phyloP scores from a whole-genome alignment of 2,113 vertebrate genomes.

The Pavo muticus region DNA sequence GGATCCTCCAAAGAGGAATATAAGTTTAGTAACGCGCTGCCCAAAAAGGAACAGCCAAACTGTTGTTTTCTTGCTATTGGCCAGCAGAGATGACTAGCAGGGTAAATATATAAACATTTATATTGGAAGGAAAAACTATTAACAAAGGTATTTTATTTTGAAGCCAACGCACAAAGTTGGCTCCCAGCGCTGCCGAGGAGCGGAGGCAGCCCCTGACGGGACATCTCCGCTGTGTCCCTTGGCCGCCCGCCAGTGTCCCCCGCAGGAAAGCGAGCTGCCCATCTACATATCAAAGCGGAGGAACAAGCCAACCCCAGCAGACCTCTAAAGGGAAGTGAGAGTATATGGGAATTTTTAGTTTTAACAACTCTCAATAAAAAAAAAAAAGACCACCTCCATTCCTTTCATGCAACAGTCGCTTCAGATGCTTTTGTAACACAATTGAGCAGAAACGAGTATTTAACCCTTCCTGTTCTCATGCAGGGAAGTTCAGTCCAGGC shows the following conservation, averaged over 20 bases:
- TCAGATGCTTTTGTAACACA: neutral
- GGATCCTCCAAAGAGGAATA: neutral
- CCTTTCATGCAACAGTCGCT: neutral
- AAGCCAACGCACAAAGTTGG: slow-evolving; percentile 67
- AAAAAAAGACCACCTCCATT: neutral
- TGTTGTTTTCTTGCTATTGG: slow-evolving; percentile 65
- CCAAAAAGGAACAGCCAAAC: slow-evolving; percentile 40
- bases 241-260: slow-evolving; percentile 78
- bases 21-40: neutral
- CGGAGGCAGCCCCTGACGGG: slow-evolving; percentile 67
- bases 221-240: slow-evolving; percentile 80
- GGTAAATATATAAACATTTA: slow-evolving; percentile 80
- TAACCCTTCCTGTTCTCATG: slow-evolving; percentile 10
- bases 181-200: slow-evolving; percentile 50
- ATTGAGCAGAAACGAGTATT: slow-evolving; percentile 26
- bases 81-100: slow-evolving; percentile 59
- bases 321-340: slow-evolving; percentile 76
- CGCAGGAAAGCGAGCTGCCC: slow-evolving; percentile 80
- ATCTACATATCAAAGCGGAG: slow-evolving; percentile 88
- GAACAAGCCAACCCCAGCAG: slow-evolving; percentile 77
- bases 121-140: slow-evolving; percentile 73
- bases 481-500: neutral
- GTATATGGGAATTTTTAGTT: slow-evolving; percentile 71
- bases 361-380: slow-evolving; percentile 62
- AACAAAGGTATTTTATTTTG: slow-evolving; percentile 78